A percentile compares a stretch with the other conserved stretches of the same genome.
phyloP scores from a whole-genome alignment of 2,113 vertebrate genomes.

The Struthio camelus region DNA sequence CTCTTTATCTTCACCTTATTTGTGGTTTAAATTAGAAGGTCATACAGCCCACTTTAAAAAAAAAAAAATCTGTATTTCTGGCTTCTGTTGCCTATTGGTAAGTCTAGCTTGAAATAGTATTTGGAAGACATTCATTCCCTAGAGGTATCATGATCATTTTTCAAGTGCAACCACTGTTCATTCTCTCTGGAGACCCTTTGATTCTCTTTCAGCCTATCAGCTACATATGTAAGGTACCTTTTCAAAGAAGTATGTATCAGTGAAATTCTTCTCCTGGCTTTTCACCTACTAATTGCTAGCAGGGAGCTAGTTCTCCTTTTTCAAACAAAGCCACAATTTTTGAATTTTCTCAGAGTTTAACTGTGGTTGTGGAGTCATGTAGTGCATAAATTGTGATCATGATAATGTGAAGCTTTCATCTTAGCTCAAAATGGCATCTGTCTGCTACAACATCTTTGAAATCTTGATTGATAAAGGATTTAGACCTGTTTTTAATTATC shows the following conservation, averaged over 20 bases:
- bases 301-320: conserved; percentile 39
- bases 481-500: conserved; percentile 70
- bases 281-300: conserved; percentile 69
- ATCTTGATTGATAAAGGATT: conserved; percentile 67
- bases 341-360: not conserved
- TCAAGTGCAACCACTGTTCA: not conserved
- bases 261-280: conserved; percentile 55
- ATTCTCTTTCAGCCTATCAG: conserved; percentile 29
- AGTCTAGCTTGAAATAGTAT: not conserved
- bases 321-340: conserved; percentile 44
- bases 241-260: not conserved
- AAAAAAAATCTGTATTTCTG: not conserved
- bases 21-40: conserved; percentile 26
- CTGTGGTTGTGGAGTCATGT: not conserved
- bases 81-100: not conserved
- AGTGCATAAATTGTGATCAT: conserved; percentile 42
- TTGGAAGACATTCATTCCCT: not conserved
- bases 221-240: conserved; percentile 11
- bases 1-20: not conserved
- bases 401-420: conserved; percentile 57
- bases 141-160: conserved; percentile 20
- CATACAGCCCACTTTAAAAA: not conserved
- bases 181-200: not conserved
- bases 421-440: conserved; percentile 58
- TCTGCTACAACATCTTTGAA: conserved; percentile 66